These are phyloP conservation scores for Streptopelia turtur DNA, from an alignment of 2,797 vertebrate species.

Conservation along the genomic window DNA sequence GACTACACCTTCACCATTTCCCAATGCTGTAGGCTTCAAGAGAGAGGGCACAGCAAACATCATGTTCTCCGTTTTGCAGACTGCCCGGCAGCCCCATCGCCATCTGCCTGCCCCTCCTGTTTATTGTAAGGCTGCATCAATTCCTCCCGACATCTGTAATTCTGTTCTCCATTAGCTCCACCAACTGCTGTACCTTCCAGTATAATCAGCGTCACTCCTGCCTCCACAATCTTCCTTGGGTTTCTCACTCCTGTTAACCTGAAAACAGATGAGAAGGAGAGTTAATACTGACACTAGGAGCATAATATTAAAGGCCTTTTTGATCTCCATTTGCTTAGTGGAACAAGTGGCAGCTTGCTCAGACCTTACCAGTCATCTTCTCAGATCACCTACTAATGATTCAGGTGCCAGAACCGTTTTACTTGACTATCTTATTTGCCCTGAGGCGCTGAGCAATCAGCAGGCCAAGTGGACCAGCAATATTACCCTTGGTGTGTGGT, in stretches of 20 bases:
- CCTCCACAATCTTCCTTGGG: neutral
- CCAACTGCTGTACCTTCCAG: neutral
- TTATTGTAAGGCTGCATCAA: neutral
- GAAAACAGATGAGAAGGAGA: slow-evolving; percentile 37
- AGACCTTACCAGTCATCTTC: neutral
- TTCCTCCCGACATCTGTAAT: neutral
- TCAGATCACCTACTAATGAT: neutral
- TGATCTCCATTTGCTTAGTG: neutral
- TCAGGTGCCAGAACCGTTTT: neutral
- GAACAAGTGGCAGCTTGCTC: neutral
- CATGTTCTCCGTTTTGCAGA: neutral
- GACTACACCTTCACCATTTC: neutral
- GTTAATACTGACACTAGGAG: slow-evolving; percentile 1
- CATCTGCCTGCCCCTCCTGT: neutral
- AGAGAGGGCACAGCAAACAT: neutral
- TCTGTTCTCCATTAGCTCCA: neutral
- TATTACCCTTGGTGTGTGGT: neutral
- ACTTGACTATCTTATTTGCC: neutral
- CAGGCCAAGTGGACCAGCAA: neutral
- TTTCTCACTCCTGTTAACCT: neutral
- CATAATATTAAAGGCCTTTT: neutral
- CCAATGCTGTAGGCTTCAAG: neutral
- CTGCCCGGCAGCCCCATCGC: neutral
- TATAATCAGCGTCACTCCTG: neutral
- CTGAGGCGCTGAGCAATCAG: neutral